Base-by-base conservation (phyloP, 2,888 invertebrate species). In the Mechanitis messenoides region DNA sequence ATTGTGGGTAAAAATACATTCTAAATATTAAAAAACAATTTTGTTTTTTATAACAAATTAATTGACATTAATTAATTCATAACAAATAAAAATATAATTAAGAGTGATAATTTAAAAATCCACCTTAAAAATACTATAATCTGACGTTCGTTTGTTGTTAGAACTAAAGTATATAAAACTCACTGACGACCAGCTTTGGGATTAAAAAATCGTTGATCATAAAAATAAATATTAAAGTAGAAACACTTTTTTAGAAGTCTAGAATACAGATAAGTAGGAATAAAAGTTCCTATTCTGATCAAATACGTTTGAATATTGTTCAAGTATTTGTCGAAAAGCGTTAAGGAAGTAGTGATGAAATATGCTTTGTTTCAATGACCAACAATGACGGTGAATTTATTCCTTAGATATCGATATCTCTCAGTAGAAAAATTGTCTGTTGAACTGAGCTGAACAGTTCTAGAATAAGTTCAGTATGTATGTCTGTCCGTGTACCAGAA, bases 171-270 rank as follows among this genome's bases (percentile, higher is more conserved):
- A 35, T 35, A 35, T 1, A 5, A 35, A 3, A 35, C 4, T 6
- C 6, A 35, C 6, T 35, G 3, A 35, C 35, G 35, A 35, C 35
- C 35, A 35, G 6, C 4, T 35, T 6, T 47, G n/a, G 28, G 28
- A 47, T n/a, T 6, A n/a, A 47, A 47, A n/a, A 28, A 47, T 47
- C n/a, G 47, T 28, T 47, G 20, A 11, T 12, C 12, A 47, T 47
- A 47, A 47, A 20, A 47, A 47, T 47, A 47, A 47, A 47, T 47
- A 47, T 47, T 47, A n/a, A 47, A 47, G 20, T 47, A 47, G 20
- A 47, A n/a, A 12, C 5, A 47, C 47, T 47, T 47, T n/a, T 28
- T 20, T 47, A 20, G 12, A 47, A 12, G 20, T 47, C 47, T 47
- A 47, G 20, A 20, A 47, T 47, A 47, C 47, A 47, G 20, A 20